phyloP scores from a whole-genome alignment of 2,888 invertebrate genomes.

The Philereme transversata region DNA sequence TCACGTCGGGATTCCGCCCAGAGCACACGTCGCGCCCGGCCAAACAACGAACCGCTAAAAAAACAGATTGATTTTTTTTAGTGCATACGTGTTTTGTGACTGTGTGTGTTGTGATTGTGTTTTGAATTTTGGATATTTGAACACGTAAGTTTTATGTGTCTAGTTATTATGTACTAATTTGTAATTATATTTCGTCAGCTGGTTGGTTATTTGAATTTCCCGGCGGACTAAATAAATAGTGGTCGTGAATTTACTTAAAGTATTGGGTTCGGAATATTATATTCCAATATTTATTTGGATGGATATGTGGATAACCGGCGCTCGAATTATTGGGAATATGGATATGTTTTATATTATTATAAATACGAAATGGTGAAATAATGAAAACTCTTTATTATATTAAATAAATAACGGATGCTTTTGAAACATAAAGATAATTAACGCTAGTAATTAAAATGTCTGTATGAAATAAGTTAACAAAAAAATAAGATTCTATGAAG shows the following conservation, averaged over 20 bases:
- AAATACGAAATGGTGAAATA: too few species aligned
- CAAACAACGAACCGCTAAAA: constrained; percentile 19
- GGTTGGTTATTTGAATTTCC: constrained; percentile 11
- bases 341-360: too few species aligned
- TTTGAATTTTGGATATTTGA: constrained; percentile 29
- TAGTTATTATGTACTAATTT: constrained; percentile 3
- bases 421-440: too few species aligned
- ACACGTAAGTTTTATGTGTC: constrained; percentile 22
- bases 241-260: not conserved
- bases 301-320: too few species aligned
- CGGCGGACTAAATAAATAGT: not conserved
- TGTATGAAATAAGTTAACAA: too few species aligned
- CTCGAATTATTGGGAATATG: too few species aligned
- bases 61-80: constrained; percentile 41
- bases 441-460: too few species aligned
- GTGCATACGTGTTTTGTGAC: constrained; percentile 35
- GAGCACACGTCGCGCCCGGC: constrained; percentile 31
- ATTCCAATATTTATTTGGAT: not conserved
- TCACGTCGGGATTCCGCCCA: constrained; percentile 32
- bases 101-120: constrained; percentile 32
- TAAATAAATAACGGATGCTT: too few species aligned
- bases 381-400: too few species aligned
- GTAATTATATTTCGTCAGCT: not conserved
- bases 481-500: too few species aligned
- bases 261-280: not conserved